phyloP scores from a whole-genome alignment of 2,113 vertebrate genomes.

The Columba janthina region DNA sequence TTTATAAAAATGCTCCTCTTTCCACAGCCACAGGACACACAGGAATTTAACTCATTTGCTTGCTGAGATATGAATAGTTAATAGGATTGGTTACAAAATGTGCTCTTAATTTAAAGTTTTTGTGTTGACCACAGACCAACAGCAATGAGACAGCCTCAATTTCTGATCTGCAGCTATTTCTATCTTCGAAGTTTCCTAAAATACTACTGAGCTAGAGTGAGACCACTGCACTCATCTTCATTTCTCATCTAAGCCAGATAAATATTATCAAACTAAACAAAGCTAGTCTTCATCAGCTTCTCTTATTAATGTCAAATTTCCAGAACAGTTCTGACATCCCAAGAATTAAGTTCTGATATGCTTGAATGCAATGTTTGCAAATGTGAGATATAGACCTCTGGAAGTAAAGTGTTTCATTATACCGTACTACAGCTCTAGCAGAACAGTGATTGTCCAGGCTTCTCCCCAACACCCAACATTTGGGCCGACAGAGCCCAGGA shows the following conservation, averaged over 20 bases:
- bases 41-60: neutral
- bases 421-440: neutral
- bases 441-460: neutral
- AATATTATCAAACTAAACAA: conserved; percentile 19
- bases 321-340: neutral
- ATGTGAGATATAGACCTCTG: neutral
- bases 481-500: neutral
- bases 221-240: neutral
- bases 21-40: neutral
- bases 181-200: conserved; percentile 9
- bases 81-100: neutral
- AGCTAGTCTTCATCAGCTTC: neutral
- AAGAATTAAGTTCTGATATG: neutral
- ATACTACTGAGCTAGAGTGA: neutral
- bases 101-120: neutral
- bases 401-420: neutral
- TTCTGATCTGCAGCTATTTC: conserved; percentile 32
- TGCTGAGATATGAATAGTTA: neutral
- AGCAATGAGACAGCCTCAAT: neutral
- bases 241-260: neutral
- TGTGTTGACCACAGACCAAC: neutral
- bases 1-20: neutral
- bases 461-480: neutral
- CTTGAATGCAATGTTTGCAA: neutral
- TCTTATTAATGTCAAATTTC: neutral